Conservation (phyloP, 2,797 vertebrate species). For the Sebastes hubbsi region DNA sequence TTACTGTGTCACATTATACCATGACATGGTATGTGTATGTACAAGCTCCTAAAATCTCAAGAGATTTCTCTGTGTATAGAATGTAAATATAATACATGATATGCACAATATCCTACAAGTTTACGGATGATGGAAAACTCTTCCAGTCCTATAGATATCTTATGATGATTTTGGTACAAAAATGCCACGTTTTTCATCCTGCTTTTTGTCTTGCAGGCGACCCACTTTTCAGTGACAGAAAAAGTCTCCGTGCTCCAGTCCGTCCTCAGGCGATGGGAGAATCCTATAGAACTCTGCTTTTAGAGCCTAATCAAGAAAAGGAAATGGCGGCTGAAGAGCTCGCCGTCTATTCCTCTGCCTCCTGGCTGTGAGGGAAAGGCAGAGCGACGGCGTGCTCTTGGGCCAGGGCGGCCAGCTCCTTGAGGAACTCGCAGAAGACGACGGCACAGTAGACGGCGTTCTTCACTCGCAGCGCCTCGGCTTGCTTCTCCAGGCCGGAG, state of each 20-base stretch:
- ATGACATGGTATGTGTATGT: conserved; percentile 63
- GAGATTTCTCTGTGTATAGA: conserved; percentile 66
- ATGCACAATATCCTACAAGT: conserved; percentile 73
- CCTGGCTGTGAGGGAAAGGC: conserved; percentile 86
- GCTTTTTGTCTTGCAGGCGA: conserved; percentile 11
- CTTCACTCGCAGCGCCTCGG: conserved; percentile 92
- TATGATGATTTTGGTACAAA: conserved; percentile 63
- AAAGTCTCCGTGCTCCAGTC: conserved; percentile 44
- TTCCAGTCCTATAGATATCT: conserved; percentile 44
- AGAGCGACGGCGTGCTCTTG: conserved; percentile 93
- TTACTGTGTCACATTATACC: conserved; percentile 50
- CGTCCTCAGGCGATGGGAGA: conserved; percentile 24
- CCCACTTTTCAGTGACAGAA: conserved; percentile 1
- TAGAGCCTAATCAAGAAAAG: conserved; percentile 8
- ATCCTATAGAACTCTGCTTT: neutral
- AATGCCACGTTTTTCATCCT: conserved; percentile 16
- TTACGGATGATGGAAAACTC: conserved; percentile 48
- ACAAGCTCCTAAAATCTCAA: conserved; percentile 65
- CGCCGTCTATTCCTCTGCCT: conserved; percentile 82
- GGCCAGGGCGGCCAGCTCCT: conserved; percentile 94
- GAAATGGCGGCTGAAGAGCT: neutral
- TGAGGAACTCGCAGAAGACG: conserved; percentile 96
- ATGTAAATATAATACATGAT: conserved; percentile 82
- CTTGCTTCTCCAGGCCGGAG: conserved; percentile 85
- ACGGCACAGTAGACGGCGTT: conserved; percentile 96